Percentiles rank a stretch among this genome's conserved stretches.
phyloP scores from a whole-genome alignment of 2,797 vertebrate genomes.

The Aulostomus chinensis region DNA sequence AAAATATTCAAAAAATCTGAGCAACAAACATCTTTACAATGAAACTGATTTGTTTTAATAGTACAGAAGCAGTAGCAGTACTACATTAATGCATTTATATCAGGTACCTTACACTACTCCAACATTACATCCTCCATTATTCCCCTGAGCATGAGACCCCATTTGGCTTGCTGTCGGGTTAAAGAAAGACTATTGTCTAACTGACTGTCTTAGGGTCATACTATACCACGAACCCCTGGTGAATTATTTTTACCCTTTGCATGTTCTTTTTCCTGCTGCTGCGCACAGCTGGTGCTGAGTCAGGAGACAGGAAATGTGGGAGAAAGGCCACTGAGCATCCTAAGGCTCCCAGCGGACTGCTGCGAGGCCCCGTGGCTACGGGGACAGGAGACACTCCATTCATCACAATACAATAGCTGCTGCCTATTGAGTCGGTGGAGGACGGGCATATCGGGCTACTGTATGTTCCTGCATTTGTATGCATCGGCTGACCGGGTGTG shows the following conservation, averaged over 20 bases:
- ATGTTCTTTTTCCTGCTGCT: slow-evolving; percentile 66
- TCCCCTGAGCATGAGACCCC: not conserved
- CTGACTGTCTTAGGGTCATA: slow-evolving; percentile 46
- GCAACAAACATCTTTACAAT: slow-evolving; percentile 22
- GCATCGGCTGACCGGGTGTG: slow-evolving; percentile 12
- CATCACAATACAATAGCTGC: slow-evolving; percentile 73
- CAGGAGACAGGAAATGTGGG: slow-evolving; percentile 75
- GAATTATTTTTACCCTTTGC: slow-evolving; percentile 64
- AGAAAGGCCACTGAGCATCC: slow-evolving; percentile 73
- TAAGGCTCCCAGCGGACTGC: slow-evolving; percentile 54
- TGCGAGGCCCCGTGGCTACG: slow-evolving; percentile 48
- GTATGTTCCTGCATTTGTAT: slow-evolving; percentile 16
- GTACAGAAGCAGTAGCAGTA: slow-evolving; percentile 13
- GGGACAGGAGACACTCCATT: slow-evolving; percentile 72
- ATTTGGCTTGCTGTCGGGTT: slow-evolving; percentile 32
- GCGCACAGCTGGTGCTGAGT: slow-evolving; percentile 79
- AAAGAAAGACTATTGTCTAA: slow-evolving; percentile 56
- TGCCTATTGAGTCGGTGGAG: slow-evolving; percentile 36
- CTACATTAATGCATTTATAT: slow-evolving; percentile 3
- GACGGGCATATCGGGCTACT: slow-evolving; percentile 32
- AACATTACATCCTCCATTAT: not conserved
- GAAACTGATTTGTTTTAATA: slow-evolving; percentile 22
- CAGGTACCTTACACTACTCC: slow-evolving; percentile 3
- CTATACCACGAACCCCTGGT: slow-evolving; percentile 51
- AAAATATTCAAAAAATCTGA: slow-evolving; percentile 56